Conservation (phyloP, 2,888 invertebrate species). For the Allacma fusca region DNA sequence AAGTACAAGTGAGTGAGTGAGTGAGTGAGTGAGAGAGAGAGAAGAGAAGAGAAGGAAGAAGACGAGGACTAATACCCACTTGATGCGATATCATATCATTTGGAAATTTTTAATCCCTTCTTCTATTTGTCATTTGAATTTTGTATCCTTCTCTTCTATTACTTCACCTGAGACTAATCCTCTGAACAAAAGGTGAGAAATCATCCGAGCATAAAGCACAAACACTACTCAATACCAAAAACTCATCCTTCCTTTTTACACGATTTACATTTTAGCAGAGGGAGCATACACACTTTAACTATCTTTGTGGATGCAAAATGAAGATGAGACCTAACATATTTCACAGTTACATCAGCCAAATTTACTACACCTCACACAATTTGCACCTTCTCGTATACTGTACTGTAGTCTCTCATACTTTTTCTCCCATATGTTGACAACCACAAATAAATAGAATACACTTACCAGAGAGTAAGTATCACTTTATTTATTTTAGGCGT, state of each 20-base stretch:
- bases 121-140: conserved; percentile 46
- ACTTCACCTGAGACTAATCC: conserved; percentile 54
- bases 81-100: conserved; percentile 47
- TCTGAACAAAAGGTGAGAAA: conserved; percentile 58
- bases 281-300: neutral
- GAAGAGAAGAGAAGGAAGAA: conserved; percentile 7
- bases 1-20: neutral
- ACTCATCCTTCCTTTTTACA: conserved; percentile 29
- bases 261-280: conserved; percentile 26
- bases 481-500: no score
- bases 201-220: conserved; percentile 52
- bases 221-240: conserved; percentile 33
- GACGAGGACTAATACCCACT: conserved; percentile 40
- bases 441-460: no score
- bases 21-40: conserved; percentile 28
- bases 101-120: conserved; percentile 33
- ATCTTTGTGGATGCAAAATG: conserved; percentile 14
- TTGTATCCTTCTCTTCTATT: conserved; percentile 38
- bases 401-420: neutral
- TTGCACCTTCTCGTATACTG: conserved; percentile 29
- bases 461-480: no score
- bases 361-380: conserved; percentile 37
- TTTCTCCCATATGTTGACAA: no score
- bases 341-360: conserved; percentile 32
- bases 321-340: conserved; percentile 19